Base-by-base conservation (phyloP, 1,140 invertebrate species). In the Cydia strobilella region DNA sequence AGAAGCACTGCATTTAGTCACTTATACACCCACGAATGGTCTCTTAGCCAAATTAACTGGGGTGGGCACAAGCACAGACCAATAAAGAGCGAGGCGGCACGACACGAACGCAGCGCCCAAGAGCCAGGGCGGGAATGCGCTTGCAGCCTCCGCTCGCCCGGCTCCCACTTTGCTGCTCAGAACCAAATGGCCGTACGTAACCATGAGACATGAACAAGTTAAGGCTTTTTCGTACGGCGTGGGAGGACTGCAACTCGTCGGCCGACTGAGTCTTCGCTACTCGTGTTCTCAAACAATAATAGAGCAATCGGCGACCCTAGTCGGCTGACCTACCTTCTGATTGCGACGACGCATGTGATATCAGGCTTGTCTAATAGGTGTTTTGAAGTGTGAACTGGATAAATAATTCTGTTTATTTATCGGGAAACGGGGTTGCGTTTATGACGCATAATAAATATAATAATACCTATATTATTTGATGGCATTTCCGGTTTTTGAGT, bases 261-360 rank as follows among this genome's bases (percentile, higher is more conserved):
- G 54, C 54, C 54, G 54, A 59, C 54, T 59, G 54, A 12, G 54
- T 23, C 54, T 23, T 23, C 54, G 54, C 54, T 59, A 59, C 54
- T 20, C 54, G 54, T 59, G 54, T 59, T 59, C 54, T 59, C 54
- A 59, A 59, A 59, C 54, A 59, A 59, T 59, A 59, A 59, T 59
- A 59, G 54, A 59, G 54, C 54, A 59, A 59, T 59, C 54, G 54
- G 54, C 54, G 54, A 59, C 54, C 54, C 54, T 59, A 59, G 54
- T 59, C 54, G 54, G 54, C 54, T 59, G 54, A 59, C 20, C 54
- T 59, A 59, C 54, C 54, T 59, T 59, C 54, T 59, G 54, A 18
- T 51, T 51, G 48, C 15, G 48, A 51, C 48, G 48, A 59, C 54
- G 20, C 54, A 59, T 59, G 20, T 59, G 9, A 10, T 23, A 59